A percentile compares a stretch with the other conserved stretches of the same genome.
Conservation (phyloP, 2,888 invertebrate species). For the Helobdella robusta region DNA sequence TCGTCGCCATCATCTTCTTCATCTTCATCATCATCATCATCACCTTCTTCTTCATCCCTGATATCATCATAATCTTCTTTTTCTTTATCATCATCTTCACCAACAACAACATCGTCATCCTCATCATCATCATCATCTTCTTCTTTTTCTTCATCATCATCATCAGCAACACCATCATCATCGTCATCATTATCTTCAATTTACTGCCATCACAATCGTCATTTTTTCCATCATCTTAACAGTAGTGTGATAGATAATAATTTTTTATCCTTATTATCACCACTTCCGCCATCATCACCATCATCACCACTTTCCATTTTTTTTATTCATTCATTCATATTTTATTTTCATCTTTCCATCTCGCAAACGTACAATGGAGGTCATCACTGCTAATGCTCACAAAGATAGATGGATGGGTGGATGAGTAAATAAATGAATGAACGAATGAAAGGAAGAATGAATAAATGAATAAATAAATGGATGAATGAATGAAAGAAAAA, state of each 20-base stretch:
- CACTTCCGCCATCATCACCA: no score
- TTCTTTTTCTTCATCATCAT: background rate
- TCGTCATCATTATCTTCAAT: background rate
- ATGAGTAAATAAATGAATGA: no score
- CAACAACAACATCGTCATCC: background rate
- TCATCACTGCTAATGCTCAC: no score
- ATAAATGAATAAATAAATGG: no score
- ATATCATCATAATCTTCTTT: conserved; percentile 6
- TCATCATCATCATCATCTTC: background rate
- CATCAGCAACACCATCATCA: no score
- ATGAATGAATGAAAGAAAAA: no score
- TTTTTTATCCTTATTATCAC: no score
- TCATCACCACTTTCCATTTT: background rate
- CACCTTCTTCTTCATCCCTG: conserved; percentile 13
- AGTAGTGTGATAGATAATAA: background rate
- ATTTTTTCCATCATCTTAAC: background rate
- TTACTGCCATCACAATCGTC: background rate
- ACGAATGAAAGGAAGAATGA: no score
- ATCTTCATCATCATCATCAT: conserved; percentile 22
- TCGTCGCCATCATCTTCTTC: conserved; percentile 10
- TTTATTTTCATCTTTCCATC: background rate
- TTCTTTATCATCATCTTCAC: background rate
- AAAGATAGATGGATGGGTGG: no score
- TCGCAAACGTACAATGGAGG: no score
- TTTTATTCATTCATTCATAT: background rate